phyloP scores from a whole-genome alignment of 2,888 invertebrate species.

The Caenorhabditis imperialis region DNA sequence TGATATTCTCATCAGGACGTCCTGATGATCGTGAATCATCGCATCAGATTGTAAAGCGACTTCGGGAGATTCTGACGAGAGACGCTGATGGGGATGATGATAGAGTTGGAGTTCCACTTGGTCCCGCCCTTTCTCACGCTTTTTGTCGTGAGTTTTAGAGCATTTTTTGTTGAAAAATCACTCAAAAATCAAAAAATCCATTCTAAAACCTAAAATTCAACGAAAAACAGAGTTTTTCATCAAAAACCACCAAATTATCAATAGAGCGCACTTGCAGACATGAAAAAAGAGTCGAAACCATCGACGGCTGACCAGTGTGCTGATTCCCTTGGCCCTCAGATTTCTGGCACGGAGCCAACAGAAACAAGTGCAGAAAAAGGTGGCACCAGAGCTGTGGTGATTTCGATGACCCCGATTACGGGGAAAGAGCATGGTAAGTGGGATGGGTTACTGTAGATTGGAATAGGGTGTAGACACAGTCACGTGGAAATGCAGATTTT shows the following conservation, averaged over 20 bases:
- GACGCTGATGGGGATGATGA: slow-evolving; percentile 29
- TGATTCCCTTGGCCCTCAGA: slow-evolving; percentile 37
- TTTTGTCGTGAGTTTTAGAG: slow-evolving; percentile 62
- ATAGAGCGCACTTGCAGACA: slow-evolving; percentile 41
- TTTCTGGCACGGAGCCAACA: neutral
- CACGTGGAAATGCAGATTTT: too few species aligned
- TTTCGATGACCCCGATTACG: slow-evolving; percentile 56
- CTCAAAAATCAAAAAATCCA: too few species aligned
- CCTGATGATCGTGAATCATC: slow-evolving; percentile 47
- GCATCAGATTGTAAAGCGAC: slow-evolving; percentile 27
- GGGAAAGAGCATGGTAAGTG: slow-evolving; percentile 60
- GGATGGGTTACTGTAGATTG: too few species aligned
- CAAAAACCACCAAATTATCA: neutral
- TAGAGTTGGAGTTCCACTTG: slow-evolving; percentile 42
- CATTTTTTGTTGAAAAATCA: too few species aligned
- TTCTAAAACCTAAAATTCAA: too few species aligned
- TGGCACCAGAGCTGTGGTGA: slow-evolving; percentile 53
- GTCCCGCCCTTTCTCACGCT: slow-evolving; percentile 58
- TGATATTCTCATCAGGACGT: slow-evolving; percentile 56
- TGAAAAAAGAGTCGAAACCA: slow-evolving; percentile 51
- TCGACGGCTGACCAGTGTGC: slow-evolving; percentile 25
- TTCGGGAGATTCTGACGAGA: slow-evolving; percentile 31
- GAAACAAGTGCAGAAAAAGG: slow-evolving; percentile 9
- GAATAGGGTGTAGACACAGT: too few species aligned
- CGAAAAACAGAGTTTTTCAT: too few species aligned